Conservation (phyloP, 2,888 invertebrate genomes). For the Leptinotarsa peninsularis region DNA sequence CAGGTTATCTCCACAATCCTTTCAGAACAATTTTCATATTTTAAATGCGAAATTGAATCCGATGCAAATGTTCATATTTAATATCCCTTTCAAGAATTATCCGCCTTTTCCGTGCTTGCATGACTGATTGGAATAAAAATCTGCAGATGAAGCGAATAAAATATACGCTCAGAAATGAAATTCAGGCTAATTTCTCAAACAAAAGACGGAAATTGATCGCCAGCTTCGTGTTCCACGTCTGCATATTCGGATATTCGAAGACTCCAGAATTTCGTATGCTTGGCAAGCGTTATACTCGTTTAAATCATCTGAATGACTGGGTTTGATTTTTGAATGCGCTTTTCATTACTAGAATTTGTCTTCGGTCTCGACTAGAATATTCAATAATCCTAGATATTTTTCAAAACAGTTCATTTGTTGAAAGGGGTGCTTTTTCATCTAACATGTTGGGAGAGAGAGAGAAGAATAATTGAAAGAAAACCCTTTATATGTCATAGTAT, state of each 20-base stretch:
- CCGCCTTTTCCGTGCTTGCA: not conserved
- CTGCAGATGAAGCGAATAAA: not conserved
- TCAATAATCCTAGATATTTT: not conserved
- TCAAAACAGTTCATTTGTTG: not conserved
- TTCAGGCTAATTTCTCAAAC: slow-evolving; percentile 7
- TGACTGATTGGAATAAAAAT: not conserved
- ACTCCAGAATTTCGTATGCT: not conserved
- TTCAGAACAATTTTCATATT: too few species aligned
- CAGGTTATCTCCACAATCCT: too few species aligned
- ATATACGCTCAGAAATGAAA: not conserved
- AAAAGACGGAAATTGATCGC: not conserved
- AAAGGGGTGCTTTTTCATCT: not conserved
- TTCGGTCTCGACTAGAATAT: not conserved
- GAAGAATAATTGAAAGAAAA: not conserved
- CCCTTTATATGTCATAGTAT: too few species aligned
- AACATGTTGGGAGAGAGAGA: not conserved
- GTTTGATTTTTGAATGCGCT: slow-evolving; percentile 11
- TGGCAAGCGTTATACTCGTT: not conserved
- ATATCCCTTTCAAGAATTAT: too few species aligned
- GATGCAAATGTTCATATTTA: too few species aligned
- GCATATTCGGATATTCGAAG: not conserved
- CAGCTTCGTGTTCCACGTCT: slow-evolving; percentile 1
- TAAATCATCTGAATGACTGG: slow-evolving; percentile 6
- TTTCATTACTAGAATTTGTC: slow-evolving; percentile 3
- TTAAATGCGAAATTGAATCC: too few species aligned